Evolutionary conservation across 1,140 invertebrate species (phyloP), one percentile per base, ranked within the genome.

Genomic region (Brachystomella parvula): DNA sequence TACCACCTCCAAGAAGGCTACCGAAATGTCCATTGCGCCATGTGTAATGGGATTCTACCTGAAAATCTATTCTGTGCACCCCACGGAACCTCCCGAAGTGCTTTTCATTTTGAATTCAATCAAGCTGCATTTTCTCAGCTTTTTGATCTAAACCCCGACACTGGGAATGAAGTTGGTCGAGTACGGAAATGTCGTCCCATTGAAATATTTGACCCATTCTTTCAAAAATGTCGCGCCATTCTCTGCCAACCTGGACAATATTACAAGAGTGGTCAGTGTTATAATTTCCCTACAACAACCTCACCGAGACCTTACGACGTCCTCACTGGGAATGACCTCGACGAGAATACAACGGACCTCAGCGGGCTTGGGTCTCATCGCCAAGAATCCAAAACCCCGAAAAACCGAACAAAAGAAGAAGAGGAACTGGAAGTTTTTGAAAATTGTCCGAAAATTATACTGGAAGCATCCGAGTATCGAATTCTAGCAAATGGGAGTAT

Each of bases 11-110:
- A 47, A 29, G 71, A 73, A 47, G 71, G 71, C 19, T 85, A 81
- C 72, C 76, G 79, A 67, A 85, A 85, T 68, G 72, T 78, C 0
- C 82, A 84, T 69, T 85, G 84, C 72, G 83, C 83, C 2, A 66
- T 80, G 12, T 85, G 84, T 72, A 82, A 84, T 69, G 71, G 77
- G 24, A 79, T 78, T 1, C 67, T 70, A 1, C 68, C 79, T 32
- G 79, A 80, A 64, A 60, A 77, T 59, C 58, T 80, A 28, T 68
- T 68, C 44, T 81, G 82, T 68, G 63, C 73, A 3, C 66, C 70
- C 59, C 71, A 71, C 24, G 69, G 74, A 2, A 64, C 64, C 6
- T 60, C 58, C 28, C 61, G 72, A 31, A 57, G 70, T 56, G 66
- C 64, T 2, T 75, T 70, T 59, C 63, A 70, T 24, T 75, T 76